Percentiles rank a stretch among this genome's conserved stretches.
Conservation (phyloP, 92 coral and sea anemone species). For the Scolanthus callimorphus region DNA sequence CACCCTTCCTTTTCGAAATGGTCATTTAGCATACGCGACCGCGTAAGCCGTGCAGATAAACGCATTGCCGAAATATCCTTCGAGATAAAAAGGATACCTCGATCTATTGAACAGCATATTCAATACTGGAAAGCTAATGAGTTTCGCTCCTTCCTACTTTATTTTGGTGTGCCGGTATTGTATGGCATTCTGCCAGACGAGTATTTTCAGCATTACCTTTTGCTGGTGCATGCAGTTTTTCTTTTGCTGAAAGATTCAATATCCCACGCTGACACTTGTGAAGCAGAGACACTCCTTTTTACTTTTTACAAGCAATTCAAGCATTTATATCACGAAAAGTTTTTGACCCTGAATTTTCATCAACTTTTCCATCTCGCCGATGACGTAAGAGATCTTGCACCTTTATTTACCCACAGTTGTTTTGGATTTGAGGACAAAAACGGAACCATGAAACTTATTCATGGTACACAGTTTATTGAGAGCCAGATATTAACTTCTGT, state of each 20-base stretch:
- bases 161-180: conserved; percentile 36
- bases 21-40: conserved; percentile 15
- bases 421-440: conserved; percentile 50
- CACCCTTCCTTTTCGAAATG: background rate
- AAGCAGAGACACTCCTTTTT: conserved; percentile 35
- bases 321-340: conserved; percentile 17
- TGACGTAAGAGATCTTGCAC: conserved; percentile 49
- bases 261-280: conserved; percentile 19
- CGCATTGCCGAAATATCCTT: conserved; percentile 32
- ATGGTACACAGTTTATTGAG: conserved; percentile 46
- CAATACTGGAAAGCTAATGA: conserved; percentile 59
- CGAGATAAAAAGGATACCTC: conserved; percentile 31
- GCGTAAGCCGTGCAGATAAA: conserved; percentile 13
- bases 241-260: conserved; percentile 33
- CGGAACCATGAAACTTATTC: conserved; percentile 42
- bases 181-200: conserved; percentile 39
- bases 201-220: conserved; percentile 22
- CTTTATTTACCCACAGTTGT: conserved; percentile 56
- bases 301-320: conserved; percentile 34
- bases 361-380: conserved; percentile 48
- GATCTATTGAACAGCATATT: conserved; percentile 39
- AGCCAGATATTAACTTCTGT: conserved; percentile 40
- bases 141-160: conserved; percentile 51
- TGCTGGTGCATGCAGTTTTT: conserved; percentile 38
- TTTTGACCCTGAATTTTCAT: conserved; percentile 33